Conservation (phyloP, 2,888 invertebrate species). For the Chesias legatella region DNA sequence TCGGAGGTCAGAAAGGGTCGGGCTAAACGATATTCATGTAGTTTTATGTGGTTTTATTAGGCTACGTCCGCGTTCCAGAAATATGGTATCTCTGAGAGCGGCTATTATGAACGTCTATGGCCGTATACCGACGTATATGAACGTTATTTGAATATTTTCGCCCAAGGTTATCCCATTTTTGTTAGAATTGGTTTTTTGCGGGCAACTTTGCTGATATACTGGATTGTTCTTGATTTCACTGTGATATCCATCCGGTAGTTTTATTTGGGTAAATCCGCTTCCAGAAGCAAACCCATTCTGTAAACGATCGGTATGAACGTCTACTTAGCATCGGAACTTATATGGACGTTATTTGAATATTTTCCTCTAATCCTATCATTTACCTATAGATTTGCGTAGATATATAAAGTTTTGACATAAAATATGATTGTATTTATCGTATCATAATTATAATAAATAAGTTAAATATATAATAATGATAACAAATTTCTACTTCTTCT, state of each 20-base stretch:
- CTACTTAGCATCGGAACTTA: background rate
- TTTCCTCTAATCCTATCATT: too few relatives aligned
- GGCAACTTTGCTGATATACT: slow-evolving; percentile 3
- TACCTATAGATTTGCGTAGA: too few relatives aligned
- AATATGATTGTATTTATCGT: too few relatives aligned
- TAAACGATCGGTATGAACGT: background rate
- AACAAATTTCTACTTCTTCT: too few relatives aligned
- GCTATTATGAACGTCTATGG: background rate
- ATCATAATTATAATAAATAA: too few relatives aligned
- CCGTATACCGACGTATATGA: too few relatives aligned
- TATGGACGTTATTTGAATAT: slow-evolving; percentile 14
- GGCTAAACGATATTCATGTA: slow-evolving; percentile 25
- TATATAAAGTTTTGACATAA: too few relatives aligned
- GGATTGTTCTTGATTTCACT: background rate
- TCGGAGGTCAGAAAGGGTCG: slow-evolving; percentile 21
- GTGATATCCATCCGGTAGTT: background rate
- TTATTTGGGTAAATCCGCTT: slow-evolving; percentile 17
- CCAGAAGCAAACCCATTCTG: slow-evolving; percentile 17
- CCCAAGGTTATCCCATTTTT: slow-evolving; percentile 6
- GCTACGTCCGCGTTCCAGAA: slow-evolving; percentile 16
- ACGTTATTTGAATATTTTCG: slow-evolving; percentile 12
- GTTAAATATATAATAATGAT: too few relatives aligned
- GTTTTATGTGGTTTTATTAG: slow-evolving; percentile 15
- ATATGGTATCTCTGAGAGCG: slow-evolving; percentile 13
- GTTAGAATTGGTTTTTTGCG: slow-evolving; percentile 10